Base-by-base conservation (phyloP, 1,140 invertebrate species). In the Drusus annulatus region DNA sequence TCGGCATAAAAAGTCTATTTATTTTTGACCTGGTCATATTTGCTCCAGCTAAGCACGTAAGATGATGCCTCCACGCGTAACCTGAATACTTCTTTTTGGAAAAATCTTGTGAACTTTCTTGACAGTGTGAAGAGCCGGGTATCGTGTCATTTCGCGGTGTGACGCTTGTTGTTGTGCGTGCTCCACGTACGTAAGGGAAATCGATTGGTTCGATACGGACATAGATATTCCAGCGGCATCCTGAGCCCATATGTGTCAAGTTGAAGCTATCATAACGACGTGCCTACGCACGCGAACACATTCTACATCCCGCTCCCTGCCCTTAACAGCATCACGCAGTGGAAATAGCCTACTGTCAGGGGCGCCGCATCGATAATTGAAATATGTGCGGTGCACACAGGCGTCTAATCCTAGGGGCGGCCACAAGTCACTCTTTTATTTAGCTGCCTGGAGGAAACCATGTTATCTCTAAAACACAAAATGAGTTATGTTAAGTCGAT, bases 161-260 rank as follows among this genome's bases (percentile, higher is more conserved):
- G 63, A 17, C 25, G 63, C 31, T 68, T 19, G 28, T 8, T 36
- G 5, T 68, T 28, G 17, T 68, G 63, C 25, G 23, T 75, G 71
- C 17, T 68, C 63, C 31, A 50, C 45, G 28, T 10, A 36, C 71
- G 71, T 75, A 54, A 75, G 71, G 2, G 54, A 75, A 75, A 75
- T 75, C 25, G 25, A 56, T n/a, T 31, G 36, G 2, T n/a, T n/a
- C 54, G 52, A 58, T 58, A 71, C 17, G 13, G 68, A 71, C 45
- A 23, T 54, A 25, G 8, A 36, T 75, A 75, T 75, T 75, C 71
- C 8, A 28, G 16, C 25, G 71, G 54, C 71, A 58, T 75, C 71
- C 71, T 36, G 52, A 13, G 71, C 3, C 69, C 69, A 73, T 73
- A n/a, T 73, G 50, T 52, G 69, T 68, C 63, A 52, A 73, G 50